Evolutionary conservation across 1,140 invertebrate genomes (phyloP).

Genomic region (Neodiprion lecontei): DNA sequence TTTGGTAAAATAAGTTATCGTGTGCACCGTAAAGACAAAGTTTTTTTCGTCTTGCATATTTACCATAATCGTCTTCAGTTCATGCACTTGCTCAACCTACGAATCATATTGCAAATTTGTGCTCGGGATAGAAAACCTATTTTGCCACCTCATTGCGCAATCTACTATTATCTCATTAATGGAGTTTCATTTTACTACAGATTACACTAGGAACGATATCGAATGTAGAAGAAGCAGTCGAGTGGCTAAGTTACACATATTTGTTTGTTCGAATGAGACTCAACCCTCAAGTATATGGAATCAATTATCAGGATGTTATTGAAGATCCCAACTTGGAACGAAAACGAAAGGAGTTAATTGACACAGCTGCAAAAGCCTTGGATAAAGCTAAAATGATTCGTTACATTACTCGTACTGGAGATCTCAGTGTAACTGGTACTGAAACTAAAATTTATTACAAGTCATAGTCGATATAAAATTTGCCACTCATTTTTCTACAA

Average conservation of each 20-base stretch:
- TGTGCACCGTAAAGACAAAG: no score
- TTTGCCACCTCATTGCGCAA: no score
- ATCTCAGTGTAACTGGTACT: constrained; percentile 79
- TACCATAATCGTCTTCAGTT: background rate
- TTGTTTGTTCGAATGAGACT: constrained; percentile 92
- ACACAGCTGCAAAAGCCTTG: constrained; percentile 79
- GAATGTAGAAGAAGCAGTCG: constrained; percentile 94
- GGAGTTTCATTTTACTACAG: constrained; percentile 58
- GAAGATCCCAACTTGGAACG: constrained; percentile 79
- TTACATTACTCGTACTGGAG: constrained; percentile 84
- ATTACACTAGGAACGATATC: constrained; percentile 93
- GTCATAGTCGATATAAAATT: background rate
- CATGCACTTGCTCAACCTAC: background rate
- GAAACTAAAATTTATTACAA: constrained; percentile 14
- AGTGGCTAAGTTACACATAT: constrained; percentile 98
- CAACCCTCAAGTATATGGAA: constrained; percentile 92
- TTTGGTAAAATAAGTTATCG: no score
- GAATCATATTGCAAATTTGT: no score
- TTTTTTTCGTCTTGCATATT: no score
- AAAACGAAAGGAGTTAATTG: constrained; percentile 80
- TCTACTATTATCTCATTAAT: no score
- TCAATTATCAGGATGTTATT: constrained; percentile 74
- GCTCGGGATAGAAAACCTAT: no score
- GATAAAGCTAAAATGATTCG: constrained; percentile 96
- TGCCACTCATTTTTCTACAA: background rate